Evolutionary conservation across 2,888 invertebrate genomes (phyloP).

Genomic region (Germaria angustata): DNA sequence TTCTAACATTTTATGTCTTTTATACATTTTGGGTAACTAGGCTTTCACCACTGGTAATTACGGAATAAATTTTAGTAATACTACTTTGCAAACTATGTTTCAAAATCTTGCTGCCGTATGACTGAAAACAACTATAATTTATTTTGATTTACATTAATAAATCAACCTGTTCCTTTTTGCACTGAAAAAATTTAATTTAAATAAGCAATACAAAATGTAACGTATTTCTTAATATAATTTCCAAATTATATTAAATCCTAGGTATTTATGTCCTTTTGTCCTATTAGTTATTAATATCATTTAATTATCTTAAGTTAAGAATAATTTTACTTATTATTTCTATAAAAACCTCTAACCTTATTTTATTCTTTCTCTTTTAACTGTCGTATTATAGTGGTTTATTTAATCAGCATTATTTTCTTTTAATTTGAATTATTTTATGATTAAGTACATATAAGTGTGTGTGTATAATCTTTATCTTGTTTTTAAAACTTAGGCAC

Average conservation of each 20-base stretch:
- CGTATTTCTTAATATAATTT: not conserved
- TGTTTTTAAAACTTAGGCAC: constrained; percentile 66
- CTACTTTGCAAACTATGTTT: too few relatives aligned
- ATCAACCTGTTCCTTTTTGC: too few relatives aligned
- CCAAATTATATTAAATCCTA: not conserved
- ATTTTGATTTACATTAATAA: too few relatives aligned
- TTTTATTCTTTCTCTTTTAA: constrained; percentile 9
- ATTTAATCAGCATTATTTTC: constrained; percentile 16
- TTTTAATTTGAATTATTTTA: constrained; percentile 13
- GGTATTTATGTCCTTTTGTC: not conserved
- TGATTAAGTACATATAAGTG: constrained; percentile 32
- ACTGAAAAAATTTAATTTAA: too few relatives aligned
- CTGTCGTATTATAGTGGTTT: not conserved
- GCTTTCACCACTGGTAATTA: too few relatives aligned
- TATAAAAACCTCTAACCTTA: constrained; percentile 22
- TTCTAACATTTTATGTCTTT: too few relatives aligned
- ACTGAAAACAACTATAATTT: too few relatives aligned
- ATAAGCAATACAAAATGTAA: too few relatives aligned
- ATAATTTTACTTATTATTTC: not conserved
- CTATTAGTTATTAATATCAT: constrained; percentile 1
- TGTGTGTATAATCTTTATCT: constrained; percentile 62
- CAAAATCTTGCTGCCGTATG: not conserved
- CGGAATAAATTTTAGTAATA: too few relatives aligned
- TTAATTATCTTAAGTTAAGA: too few relatives aligned
- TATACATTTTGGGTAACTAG: too few relatives aligned